Evolutionary conservation across 2,797 vertebrate species (phyloP).

Genomic region (Bovichtus variegatus): DNA sequence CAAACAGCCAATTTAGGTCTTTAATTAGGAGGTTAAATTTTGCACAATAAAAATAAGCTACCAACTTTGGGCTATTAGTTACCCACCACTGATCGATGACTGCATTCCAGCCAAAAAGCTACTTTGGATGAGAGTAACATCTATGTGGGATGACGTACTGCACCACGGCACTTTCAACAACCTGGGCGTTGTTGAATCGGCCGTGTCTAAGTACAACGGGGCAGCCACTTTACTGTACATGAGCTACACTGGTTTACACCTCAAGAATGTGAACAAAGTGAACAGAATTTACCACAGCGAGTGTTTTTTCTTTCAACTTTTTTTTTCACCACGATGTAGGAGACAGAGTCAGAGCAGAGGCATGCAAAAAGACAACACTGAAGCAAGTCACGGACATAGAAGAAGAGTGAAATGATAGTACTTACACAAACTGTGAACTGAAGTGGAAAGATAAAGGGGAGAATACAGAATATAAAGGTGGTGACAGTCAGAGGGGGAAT

Average conservation of each 20-base stretch:
- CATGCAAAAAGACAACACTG: slow-evolving; percentile 81
- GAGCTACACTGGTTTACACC: slow-evolving; percentile 66
- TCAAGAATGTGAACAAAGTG: slow-evolving; percentile 48
- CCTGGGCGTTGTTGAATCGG: slow-evolving; percentile 68
- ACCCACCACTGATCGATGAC: slow-evolving; percentile 77
- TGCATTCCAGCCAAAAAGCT: slow-evolving; percentile 74
- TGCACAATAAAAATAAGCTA: not conserved
- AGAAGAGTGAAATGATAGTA: slow-evolving; percentile 87
- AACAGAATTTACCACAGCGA: slow-evolving; percentile 71
- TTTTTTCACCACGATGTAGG: slow-evolving; percentile 70
- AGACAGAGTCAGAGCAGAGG: slow-evolving; percentile 73
- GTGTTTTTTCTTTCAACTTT: slow-evolving; percentile 74
- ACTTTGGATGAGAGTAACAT: slow-evolving; percentile 72
- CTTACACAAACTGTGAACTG: slow-evolving; percentile 93
- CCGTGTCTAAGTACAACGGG: slow-evolving; percentile 72
- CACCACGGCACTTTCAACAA: slow-evolving; percentile 74
- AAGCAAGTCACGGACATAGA: slow-evolving; percentile 81
- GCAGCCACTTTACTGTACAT: slow-evolving; percentile 74
- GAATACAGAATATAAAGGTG: slow-evolving; percentile 93
- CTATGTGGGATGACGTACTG: slow-evolving; percentile 75
- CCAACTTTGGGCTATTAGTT: slow-evolving; percentile 41
- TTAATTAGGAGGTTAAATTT: slow-evolving; percentile 15
- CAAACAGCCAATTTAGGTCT: slow-evolving; percentile 27
- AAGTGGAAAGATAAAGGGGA: slow-evolving; percentile 89
- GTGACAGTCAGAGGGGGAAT: slow-evolving; percentile 82